phyloP scores from a whole-genome alignment of 2,113 vertebrate genomes.

The Albula goreensis region DNA sequence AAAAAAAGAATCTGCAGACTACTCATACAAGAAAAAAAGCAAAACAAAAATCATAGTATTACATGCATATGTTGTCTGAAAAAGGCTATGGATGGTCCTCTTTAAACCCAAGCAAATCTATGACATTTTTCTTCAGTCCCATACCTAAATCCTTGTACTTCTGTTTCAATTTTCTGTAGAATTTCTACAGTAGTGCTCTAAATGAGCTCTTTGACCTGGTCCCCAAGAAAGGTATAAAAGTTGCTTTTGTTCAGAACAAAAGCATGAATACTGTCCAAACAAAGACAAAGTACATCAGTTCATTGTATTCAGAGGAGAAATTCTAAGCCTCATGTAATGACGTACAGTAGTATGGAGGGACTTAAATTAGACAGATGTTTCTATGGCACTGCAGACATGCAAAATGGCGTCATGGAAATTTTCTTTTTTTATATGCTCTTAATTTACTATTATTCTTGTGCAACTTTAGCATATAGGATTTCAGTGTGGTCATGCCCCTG shows the following conservation, averaged over 20 bases:
- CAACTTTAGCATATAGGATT: conserved; percentile 8
- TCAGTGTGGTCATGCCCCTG: not conserved
- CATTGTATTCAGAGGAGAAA: not conserved
- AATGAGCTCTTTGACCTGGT: conserved; percentile 53
- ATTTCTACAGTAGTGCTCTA: conserved; percentile 32
- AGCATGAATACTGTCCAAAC: not conserved
- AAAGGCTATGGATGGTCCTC: not conserved
- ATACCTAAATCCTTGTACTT: conserved; percentile 37
- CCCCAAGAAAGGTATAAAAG: conserved; percentile 32
- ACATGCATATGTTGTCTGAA: not conserved
- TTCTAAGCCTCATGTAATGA: not conserved
- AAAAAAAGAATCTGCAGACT: not conserved
- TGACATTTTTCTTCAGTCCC: conserved; percentile 20
- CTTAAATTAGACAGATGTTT: not conserved
- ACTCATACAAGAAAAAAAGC: too few relatives aligned
- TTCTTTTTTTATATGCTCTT: conserved; percentile 12
- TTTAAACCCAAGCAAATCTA: not conserved
- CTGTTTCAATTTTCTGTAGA: conserved; percentile 61
- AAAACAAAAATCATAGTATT: not conserved
- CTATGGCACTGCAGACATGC: not conserved
- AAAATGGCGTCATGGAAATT: conserved; percentile 22
- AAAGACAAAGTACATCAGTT: not conserved
- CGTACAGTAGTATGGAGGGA: not conserved
- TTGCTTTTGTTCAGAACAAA: conserved; percentile 30
- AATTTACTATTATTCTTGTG: conserved; percentile 13